Base-by-base conservation (phyloP, 2,113 vertebrate species). In the Pygoscelis antarcticus region DNA sequence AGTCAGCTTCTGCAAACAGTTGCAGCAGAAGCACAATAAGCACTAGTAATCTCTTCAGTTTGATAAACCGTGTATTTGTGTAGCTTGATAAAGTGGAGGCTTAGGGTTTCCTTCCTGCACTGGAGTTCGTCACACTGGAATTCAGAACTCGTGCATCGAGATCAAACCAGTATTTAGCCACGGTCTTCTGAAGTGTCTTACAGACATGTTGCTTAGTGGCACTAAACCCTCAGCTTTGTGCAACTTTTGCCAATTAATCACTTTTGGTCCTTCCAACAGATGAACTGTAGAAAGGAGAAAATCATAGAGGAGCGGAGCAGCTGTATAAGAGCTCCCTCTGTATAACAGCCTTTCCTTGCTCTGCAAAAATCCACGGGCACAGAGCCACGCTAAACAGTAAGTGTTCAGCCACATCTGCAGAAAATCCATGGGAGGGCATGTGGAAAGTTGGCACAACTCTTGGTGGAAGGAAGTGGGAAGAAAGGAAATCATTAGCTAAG, bases 401-500 rank as follows among this genome's bases (percentile, higher is more conserved):
- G 76, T 4, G 32, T 26, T 78, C 90, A 84, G 92, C 95, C 92
- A 76, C 96, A 95, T 90, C 94, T 95, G 96, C 96, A 89, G 83
- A 76, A 95, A 90, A 91, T 87, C 91, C 92, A 52, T n/a, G 92
- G 94, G 89, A 94, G 95, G 92, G 90, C 87, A 79, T 76, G 86
- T 87, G 96, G 95, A 96, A 96, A 96, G 94, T 89, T 97, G 94
- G 96, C 95, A 80, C 44, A 40, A 49, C 87, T 32, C 72, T 14
- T 58, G 89, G 77, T 79, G 94, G 95, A 90, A 96, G 96, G 91
- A 93, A 95, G 95, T 87, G 96, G 93, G 94, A 66, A 94, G 96
- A 87, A 96, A 93, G 94, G 96, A 96, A 96, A 91, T 62, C 91
- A 62, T 96, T 30, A 87, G 87, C 91, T 93, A 20, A 84, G 82